Conservation (phyloP, 2,888 invertebrate genomes). For the Xestia c-nigrum region DNA sequence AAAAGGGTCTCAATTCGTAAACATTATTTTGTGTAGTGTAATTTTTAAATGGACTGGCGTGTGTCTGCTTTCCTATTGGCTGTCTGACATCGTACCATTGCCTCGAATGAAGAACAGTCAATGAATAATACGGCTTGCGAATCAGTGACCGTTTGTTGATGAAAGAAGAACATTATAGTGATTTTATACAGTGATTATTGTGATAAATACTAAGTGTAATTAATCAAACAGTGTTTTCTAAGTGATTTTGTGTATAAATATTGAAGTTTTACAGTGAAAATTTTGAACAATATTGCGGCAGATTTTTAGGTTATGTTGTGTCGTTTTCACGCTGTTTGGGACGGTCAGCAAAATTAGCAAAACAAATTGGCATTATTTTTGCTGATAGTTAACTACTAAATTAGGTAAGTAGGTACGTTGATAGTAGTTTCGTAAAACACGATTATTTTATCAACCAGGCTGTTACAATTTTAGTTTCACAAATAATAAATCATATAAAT, state of each 20-base stretch:
- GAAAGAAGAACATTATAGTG: conserved; percentile 26
- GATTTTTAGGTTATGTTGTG: conserved; percentile 68
- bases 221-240: conserved; percentile 19
- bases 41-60: conserved; percentile 57
- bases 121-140: conserved; percentile 46
- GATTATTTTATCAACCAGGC: neutral
- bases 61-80: conserved; percentile 67
- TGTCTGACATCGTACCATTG: conserved; percentile 71
- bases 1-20: conserved; percentile 61
- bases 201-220: conserved; percentile 33
- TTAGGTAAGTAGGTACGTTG: neutral
- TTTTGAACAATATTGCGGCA: conserved; percentile 49
- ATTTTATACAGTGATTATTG: conserved; percentile 34
- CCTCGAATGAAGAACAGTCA: conserved; percentile 66
- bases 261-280: conserved; percentile 35
- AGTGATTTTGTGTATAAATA: conserved; percentile 29
- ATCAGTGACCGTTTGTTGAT: conserved; percentile 46
- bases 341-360: conserved; percentile 36
- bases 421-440: neutral
- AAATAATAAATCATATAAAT: neutral
- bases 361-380: conserved; percentile 5
- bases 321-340: conserved; percentile 62
- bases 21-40: conserved; percentile 56
- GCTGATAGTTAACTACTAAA: neutral
- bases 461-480: neutral